Evolutionary conservation across 2,888 invertebrate genomes (phyloP), one percentile per base, ranked within the genome.

Genomic region (Octonoba sinensis): DNA sequence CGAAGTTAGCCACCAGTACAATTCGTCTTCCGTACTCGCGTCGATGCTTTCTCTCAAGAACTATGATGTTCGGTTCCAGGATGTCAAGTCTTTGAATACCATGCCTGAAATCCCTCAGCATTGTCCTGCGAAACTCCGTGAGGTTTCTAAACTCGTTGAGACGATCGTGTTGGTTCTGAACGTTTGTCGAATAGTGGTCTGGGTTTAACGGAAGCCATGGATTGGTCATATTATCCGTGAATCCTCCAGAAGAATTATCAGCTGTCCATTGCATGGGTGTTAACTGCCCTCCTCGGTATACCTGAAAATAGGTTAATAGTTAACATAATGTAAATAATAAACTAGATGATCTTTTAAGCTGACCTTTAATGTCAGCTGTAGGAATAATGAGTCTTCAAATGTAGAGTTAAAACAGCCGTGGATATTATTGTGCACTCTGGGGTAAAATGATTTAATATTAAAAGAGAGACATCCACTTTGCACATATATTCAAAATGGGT

Each of bases 231-330:
- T 71, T 69, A 20, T 74, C 65, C 0, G 82, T 82, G 54, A 82
- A 82, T 22, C 67, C 75, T 6, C 81, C 81, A 86, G 18, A 88
- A 86, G 69, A 66, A 18, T 75, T 82, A 12, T 76, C 71, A 0
- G 66, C 57, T 1, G 72, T 83, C 91, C 93, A 94, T 20, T 90
- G 89, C 94, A 94, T 94, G 46, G 92, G 92, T 0, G 92, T 90
- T 70, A 94, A 88, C 87, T 94, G 93, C 85, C 93, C 92, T 16
- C 93, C 88, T 86, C 93, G 91, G n/a, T 86, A 83, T 13, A 89
- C 83, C 82, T 82, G 65, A 46, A 62, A 72, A 16, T 24, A 54
- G 20, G 47, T 27, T 66, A 27, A 59, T 6, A 36, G 11, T 36
- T 36, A 4, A 36, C 6, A 8, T 36, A 36, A 36, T 36, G 3